A percentile compares a stretch with the other conserved stretches of the same genome.
phyloP scores from a whole-genome alignment of 1,140 invertebrate genomes.

The Magallana ariakensis region DNA sequence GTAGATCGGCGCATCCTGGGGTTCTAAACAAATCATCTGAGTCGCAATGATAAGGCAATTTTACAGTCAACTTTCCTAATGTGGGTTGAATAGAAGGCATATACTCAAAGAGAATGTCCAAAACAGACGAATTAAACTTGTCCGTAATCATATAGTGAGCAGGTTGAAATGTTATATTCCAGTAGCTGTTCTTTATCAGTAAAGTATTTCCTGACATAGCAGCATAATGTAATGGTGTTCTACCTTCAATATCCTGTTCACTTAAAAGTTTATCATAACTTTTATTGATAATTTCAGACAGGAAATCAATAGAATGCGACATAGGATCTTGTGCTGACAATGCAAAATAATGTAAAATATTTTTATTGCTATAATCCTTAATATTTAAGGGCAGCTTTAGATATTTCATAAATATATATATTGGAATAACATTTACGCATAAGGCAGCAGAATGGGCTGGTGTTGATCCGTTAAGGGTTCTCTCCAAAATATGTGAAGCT shows the following conservation, averaged over 20 bases:
- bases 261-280: background rate
- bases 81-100: background rate
- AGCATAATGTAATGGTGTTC: background rate
- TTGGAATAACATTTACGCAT: background rate
- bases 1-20: background rate
- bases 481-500: background rate
- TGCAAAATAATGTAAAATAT: background rate
- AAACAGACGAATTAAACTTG: background rate
- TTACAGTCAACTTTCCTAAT: background rate
- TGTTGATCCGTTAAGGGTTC: background rate
- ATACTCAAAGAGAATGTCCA: background rate
- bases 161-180: background rate
- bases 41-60: background rate
- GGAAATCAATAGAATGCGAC: fast-evolving
- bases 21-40: background rate
- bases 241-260: background rate
- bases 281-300: background rate
- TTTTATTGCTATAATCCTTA: background rate
- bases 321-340: background rate
- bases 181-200: background rate
- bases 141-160: background rate
- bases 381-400: background rate
- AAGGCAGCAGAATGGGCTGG: background rate
- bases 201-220: background rate
- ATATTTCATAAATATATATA: background rate